phyloP scores from a whole-genome alignment of 2,113 vertebrate genomes.

The Cnemophilus loriae region DNA sequence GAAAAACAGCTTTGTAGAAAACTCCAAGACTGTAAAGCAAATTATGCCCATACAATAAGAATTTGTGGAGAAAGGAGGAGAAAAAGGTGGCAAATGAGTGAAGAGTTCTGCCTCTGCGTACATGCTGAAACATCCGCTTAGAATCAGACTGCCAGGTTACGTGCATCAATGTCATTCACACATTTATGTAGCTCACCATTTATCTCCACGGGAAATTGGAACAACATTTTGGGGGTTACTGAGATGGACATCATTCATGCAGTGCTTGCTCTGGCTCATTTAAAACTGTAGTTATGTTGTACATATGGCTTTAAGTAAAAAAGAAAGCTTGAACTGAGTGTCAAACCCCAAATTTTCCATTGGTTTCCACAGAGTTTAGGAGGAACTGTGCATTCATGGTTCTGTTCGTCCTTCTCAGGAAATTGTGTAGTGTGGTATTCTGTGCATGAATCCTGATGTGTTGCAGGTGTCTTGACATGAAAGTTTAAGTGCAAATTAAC shows the following conservation, averaged over 20 bases:
- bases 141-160: not conserved
- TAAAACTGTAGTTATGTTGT: not conserved
- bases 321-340: not conserved
- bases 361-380: not conserved
- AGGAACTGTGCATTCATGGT: not conserved
- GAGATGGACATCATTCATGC: not conserved
- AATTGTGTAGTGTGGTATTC: not conserved
- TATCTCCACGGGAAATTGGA: not conserved
- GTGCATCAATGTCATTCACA: not conserved
- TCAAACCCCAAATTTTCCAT: not conserved
- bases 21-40: not conserved
- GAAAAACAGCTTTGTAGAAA: not conserved
- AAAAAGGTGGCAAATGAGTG: not conserved
- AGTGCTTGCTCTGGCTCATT: not conserved
- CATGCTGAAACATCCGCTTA: not conserved
- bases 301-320: not conserved
- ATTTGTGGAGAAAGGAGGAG: not conserved
- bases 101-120: not conserved
- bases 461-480: not conserved
- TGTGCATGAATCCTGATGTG: not conserved
- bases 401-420: not conserved
- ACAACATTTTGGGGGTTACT: not conserved
- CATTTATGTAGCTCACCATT: not conserved
- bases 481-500: not conserved
- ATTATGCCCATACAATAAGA: not conserved